Base-by-base conservation (phyloP, 2,888 invertebrate genomes). In the Cactoblastis cactorum region DNA sequence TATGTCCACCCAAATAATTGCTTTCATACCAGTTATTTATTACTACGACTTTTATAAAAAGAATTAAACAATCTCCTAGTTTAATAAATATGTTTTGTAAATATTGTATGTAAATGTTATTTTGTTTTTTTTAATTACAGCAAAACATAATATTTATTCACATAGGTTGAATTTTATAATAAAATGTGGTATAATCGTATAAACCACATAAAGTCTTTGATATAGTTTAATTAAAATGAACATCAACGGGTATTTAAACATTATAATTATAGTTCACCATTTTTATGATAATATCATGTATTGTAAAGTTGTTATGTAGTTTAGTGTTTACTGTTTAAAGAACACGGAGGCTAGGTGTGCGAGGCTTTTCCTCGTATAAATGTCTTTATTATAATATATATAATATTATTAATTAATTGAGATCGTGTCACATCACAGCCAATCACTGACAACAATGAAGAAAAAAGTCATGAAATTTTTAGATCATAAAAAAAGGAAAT, bases 251-350 rank as follows among this genome's bases (percentile, higher is more conserved):
- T 74, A 74, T 69, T 67, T 62, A 52, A 54, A 54, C 53, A 61
- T 54, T 58, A 12, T 43, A 14, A 37, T 41, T 41, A 18, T 43
- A 6, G n/a, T 54, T 58, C 58, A 65, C 59, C 64, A 62, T 57
- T 59, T 49, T 56, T 49, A 54, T 52, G 49, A 19, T 41, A 33
- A 12, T 33, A 4, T 49, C 45, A 46, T 57, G 53, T 59, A 45
- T 55, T 80, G 77, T 83, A 82, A 75, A 78, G 72, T 74, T 80
- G 81, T 83, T 83, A 82, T 80, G 80, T 82, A 80, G 78, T 56
- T 78, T 78, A 77, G 74, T 63, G 50, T 66, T 48, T 38, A 37
- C 3, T 28, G 28, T 28, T 28, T 28, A 28, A 9, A 8, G 28
- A 28, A 28, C 28, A 28, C 34, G 34, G 34, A 41, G 43, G 43